phyloP scores from a whole-genome alignment of 2,797 vertebrate genomes.

The Sciurus carolinensis region DNA sequence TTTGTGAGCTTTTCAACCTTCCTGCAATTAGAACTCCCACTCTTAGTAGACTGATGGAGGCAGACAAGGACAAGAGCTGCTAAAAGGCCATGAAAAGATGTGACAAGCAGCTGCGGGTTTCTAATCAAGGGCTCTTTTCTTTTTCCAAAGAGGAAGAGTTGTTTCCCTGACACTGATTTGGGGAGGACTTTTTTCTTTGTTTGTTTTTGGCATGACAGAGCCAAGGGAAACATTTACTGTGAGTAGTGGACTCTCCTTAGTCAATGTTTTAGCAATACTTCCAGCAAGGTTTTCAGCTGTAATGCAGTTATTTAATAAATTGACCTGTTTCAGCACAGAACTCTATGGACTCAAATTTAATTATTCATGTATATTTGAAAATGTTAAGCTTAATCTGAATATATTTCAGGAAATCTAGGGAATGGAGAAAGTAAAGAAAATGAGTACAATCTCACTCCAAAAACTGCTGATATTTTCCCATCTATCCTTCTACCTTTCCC shows the following conservation, averaged over 20 bases:
- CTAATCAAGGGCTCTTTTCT: not conserved
- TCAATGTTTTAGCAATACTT: not conserved
- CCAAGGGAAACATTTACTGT: not conserved
- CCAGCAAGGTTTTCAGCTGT: not conserved
- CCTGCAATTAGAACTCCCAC: not conserved
- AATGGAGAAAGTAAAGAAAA: not conserved
- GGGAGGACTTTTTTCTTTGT: not conserved
- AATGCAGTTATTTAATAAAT: constrained; percentile 2
- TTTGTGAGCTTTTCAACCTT: not conserved
- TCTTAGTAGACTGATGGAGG: not conserved
- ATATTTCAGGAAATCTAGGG: not conserved
- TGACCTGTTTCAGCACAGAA: not conserved
- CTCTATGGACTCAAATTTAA: not conserved
- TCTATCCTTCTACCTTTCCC: not conserved
- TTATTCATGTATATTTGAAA: not conserved
- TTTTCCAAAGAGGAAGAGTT: not conserved
- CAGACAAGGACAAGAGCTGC: not conserved
- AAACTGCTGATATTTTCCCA: not conserved
- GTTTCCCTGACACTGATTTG: not conserved
- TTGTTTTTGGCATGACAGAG: not conserved
- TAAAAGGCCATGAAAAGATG: not conserved
- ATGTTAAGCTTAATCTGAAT: not conserved
- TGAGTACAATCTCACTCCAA: not conserved
- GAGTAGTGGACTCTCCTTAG: not conserved
- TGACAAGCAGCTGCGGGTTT: not conserved